phyloP scores from a whole-genome alignment of 2,888 invertebrate species.

The Apamea crenata region DNA sequence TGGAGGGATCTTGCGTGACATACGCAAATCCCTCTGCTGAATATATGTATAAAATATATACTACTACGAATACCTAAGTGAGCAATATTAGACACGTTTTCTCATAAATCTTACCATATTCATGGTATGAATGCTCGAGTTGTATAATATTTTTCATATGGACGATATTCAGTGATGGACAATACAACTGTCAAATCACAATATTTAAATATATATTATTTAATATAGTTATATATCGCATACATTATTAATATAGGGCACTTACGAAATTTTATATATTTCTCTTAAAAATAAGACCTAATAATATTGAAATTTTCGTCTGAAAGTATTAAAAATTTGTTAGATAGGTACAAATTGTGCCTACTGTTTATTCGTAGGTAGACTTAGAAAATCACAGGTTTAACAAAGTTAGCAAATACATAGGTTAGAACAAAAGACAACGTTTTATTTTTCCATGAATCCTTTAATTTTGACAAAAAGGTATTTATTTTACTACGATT shows the following conservation, averaged over 20 bases:
- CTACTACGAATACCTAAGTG: slow-evolving; percentile 63
- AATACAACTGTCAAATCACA: slow-evolving; percentile 30
- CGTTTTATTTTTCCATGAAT: not conserved
- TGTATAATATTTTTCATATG: slow-evolving; percentile 54
- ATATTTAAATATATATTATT: slow-evolving; percentile 7
- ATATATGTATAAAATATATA: slow-evolving; percentile 67
- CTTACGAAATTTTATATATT: not conserved
- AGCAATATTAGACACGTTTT: slow-evolving; percentile 68
- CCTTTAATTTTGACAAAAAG: slow-evolving; percentile 34
- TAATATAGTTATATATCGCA: slow-evolving; percentile 26
- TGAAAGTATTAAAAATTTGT: not conserved
- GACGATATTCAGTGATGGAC: slow-evolving; percentile 53
- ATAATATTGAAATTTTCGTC: not conserved
- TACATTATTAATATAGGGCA: not conserved
- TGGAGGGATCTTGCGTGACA: slow-evolving; percentile 81
- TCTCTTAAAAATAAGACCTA: not conserved
- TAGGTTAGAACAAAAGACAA: slow-evolving; percentile 5
- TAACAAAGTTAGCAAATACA: not conserved
- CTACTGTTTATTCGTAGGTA: not conserved
- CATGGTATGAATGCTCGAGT: slow-evolving; percentile 56
- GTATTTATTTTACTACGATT: not conserved
- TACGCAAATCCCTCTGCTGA: slow-evolving; percentile 79
- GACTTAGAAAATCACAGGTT: not conserved
- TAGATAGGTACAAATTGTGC: not conserved
- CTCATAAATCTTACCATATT: slow-evolving; percentile 66